A percentile compares a stretch with the other conserved stretches of the same genome.
These are phyloP conservation scores for Plotosus lineatus DNA, from an alignment of 2,113 vertebrate species.

Conservation along the genomic window DNA sequence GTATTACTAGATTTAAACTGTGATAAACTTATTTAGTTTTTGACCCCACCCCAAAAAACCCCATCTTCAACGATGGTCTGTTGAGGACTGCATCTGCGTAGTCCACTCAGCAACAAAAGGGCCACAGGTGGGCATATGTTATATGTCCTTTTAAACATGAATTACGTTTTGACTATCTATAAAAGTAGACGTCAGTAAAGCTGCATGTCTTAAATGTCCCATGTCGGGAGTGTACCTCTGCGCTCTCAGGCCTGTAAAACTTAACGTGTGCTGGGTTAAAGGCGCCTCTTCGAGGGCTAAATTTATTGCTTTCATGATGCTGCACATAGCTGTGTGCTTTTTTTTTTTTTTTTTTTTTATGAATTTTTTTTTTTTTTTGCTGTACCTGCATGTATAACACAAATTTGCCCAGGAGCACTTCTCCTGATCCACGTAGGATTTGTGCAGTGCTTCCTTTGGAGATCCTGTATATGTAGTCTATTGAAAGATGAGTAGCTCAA, in stretches of 20 bases:
- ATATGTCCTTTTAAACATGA: slow-evolving; percentile 36
- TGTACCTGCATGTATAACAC: slow-evolving; percentile 36
- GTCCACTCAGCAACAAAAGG: neutral
- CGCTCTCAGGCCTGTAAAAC: slow-evolving; percentile 31
- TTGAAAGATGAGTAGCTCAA: slow-evolving; percentile 59
- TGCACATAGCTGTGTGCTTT: neutral
- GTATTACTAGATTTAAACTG: too few relatives aligned
- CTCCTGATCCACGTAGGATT: slow-evolving; percentile 19
- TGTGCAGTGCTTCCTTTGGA: neutral
- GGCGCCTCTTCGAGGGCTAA: slow-evolving; percentile 20
- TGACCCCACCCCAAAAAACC: too few relatives aligned
- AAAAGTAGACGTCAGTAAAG: slow-evolving; percentile 38
- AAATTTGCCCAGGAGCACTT: slow-evolving; percentile 51
- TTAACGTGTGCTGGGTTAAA: slow-evolving; percentile 33
- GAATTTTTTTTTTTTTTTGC: too few relatives aligned
- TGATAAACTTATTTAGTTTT: too few relatives aligned
- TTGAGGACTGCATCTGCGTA: neutral
- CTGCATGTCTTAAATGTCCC: slow-evolving; percentile 3
- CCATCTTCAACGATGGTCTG: neutral
- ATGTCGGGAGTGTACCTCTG: slow-evolving; percentile 13
- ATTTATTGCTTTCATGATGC: slow-evolving; percentile 30
- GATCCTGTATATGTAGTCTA: slow-evolving; percentile 50
- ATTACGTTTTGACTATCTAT: slow-evolving; percentile 45
- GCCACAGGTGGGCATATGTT: slow-evolving; percentile 11
- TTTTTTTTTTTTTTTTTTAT: too few relatives aligned